Conservation (phyloP, 2,113 vertebrate species). For the Orycteropus afer region DNA sequence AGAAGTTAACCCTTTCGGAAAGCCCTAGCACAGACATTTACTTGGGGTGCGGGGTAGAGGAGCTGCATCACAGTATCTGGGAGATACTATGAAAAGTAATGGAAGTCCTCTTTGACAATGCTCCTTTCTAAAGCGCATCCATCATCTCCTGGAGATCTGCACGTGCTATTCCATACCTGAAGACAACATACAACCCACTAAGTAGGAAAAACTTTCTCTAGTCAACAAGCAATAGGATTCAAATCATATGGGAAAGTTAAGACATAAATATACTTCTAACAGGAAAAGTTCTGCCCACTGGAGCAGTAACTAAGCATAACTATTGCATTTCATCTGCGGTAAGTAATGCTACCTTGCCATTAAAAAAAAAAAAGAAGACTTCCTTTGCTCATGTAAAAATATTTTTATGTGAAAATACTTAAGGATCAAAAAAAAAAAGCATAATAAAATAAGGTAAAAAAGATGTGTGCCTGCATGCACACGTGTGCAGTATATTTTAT, state of each 20-base stretch:
- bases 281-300: slow-evolving; percentile 10
- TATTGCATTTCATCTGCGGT: slow-evolving; percentile 14
- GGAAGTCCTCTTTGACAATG: neutral
- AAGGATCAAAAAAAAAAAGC: slow-evolving; percentile 50
- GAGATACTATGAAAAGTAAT: neutral
- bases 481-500: neutral
- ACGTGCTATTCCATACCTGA: neutral
- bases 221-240: neutral
- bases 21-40: neutral
- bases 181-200: neutral
- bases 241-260: slow-evolving; percentile 15
- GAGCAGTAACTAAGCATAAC: slow-evolving; percentile 5
- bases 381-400: slow-evolving; percentile 17
- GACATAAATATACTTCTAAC: slow-evolving; percentile 15
- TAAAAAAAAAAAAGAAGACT: neutral
- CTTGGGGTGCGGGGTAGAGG: neutral
- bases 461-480: neutral
- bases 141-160: neutral
- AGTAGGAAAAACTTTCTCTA: neutral
- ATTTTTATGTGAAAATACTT: slow-evolving; percentile 39
- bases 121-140: neutral
- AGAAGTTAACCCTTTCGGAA: neutral
- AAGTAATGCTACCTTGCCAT: slow-evolving; percentile 20
- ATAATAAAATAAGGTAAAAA: neutral
- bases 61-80: neutral